Percentiles rank a stretch among this genome's conserved stretches.
Conservation (phyloP, 2,797 vertebrate genomes). For the Hemibagrus guttatus region DNA sequence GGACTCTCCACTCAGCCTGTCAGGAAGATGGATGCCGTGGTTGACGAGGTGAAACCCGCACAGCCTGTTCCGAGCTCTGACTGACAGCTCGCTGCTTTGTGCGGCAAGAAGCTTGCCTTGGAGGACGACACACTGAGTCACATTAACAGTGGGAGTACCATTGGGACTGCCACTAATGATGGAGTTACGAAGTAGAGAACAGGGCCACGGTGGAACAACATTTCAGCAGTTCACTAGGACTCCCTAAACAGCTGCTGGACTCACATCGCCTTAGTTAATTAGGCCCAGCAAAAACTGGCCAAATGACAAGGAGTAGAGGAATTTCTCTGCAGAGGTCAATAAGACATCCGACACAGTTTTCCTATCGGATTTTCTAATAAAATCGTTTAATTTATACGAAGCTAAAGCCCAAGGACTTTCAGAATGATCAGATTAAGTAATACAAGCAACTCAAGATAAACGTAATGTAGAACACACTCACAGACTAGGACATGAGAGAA, state of each 20-base stretch:
- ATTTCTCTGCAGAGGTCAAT: slow-evolving; percentile 13
- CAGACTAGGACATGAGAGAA: no score
- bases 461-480: not conserved
- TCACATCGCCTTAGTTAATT: slow-evolving; percentile 42
- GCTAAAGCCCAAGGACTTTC: slow-evolving; percentile 5
- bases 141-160: slow-evolving; percentile 42
- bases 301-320: not conserved
- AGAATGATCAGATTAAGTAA: not conserved
- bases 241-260: slow-evolving; percentile 43
- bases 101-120: slow-evolving; percentile 34
- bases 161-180: slow-evolving; percentile 48
- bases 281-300: slow-evolving; percentile 34
- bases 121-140: slow-evolving; percentile 45
- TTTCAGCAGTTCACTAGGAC: slow-evolving; percentile 42
- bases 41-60: slow-evolving; percentile 54
- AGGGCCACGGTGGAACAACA: slow-evolving; percentile 18
- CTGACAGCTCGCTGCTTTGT: slow-evolving; percentile 47
- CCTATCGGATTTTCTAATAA: not conserved
- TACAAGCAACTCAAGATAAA: not conserved
- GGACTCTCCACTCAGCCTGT: slow-evolving; percentile 53
- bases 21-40: slow-evolving; percentile 64
- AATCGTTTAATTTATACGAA: not conserved
- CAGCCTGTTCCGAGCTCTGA: slow-evolving; percentile 50
- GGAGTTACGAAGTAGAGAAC: slow-evolving; percentile 36
- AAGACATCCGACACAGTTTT: not conserved